Evolutionary conservation across 2,797 vertebrate species (phyloP), one percentile per base, ranked within the genome.

Genomic region (Hylomyscus alleni): DNA sequence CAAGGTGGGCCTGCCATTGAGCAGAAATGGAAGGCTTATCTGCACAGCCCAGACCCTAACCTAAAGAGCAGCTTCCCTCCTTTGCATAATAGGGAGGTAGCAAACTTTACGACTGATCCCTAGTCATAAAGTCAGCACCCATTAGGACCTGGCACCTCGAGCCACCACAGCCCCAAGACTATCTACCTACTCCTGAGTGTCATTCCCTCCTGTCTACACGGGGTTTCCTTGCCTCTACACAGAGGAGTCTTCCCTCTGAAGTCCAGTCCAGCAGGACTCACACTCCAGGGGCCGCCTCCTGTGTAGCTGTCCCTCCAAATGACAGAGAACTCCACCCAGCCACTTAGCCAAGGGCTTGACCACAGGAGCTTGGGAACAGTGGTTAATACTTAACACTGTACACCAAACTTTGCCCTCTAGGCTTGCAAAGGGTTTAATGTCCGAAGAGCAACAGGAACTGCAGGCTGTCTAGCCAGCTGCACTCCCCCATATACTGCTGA

Each of bases 311-410:
- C 34, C 13, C 75, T 58, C 26, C 29, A 34, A 44, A 13, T 14
- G 73, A 26, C 87, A 20, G 31, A 60, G 6, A 58, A 58, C 72
- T 12, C 20, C 29, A 69, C 50, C 60, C 10, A 12, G 24, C 14
- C 34, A 69, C 37, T 37, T 1, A 52, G 67, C 50, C 3, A 54
- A 58, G 34, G 31, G n/a, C 44, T 6, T 1, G 60, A 58, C 40
- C 2, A 11, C 0, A 0, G 8, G 24, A 60, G 19, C 37, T 0
- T 6, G 0, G 8, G 37, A 50, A 14, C 29, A 0, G 22, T 3
- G 4, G 91, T 91, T 73, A 91, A 89, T 81, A 7, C 73, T 78
- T 86, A 78, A 86, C 44, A 0, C 26, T 6, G 7, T 50, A 20
- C 60, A n/a, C 3, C 80, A 29, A 14, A 19, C 75, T 83, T 67